Evolutionary conservation across 2,797 vertebrate species (phyloP), one percentile per base, ranked within the genome.

Genomic region (Schizothorax lantsangensis): DNA sequence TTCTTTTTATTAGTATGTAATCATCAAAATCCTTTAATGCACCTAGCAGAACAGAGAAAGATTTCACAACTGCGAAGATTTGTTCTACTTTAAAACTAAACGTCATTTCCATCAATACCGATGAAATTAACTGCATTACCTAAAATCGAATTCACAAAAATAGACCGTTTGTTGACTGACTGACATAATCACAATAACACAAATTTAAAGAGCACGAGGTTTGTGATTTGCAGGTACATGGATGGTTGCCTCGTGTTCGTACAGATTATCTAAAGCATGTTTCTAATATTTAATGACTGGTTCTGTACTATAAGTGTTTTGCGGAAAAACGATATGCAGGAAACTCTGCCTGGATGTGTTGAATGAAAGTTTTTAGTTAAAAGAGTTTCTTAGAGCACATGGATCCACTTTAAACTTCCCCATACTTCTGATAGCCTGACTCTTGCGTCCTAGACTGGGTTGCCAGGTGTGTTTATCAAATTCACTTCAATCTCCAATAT

Each of bases 371-470:
- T 26, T 62, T 26, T 17, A 6, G 1, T 14, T 43, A 2, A 79
- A 26, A 62, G 1, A 11, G 0, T 26, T 26, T 19, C 15, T 43
- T 21, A 2, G 21, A 59, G 52, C 75, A 78, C 75, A 78, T 79
- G 52, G 33, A 59, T 38, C 21, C 12, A n/a, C 36, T n/a, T 79
- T 40, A 79, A 79, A 64, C 57, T 79, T 79, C 38, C 57, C 38
- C 78, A 79, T 64, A 23, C 52, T 57, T 78, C 17, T 17, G 9
- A 3, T 12, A 54, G 49, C 8, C 43, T 38, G 30, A 36, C 30
- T 15, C 23, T 15, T 43, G 15, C 15, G 57, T 64, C n/a, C 8
- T 30, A 79, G 4, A 11, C 2, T 40, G 21, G 78, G 15, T 79
- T 43, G 38, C 54, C 78, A 79, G 8, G 5, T 26, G 3, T 79